Percentiles rank a stretch among this genome's conserved stretches.
Conservation (phyloP, 2,797 vertebrate species). For the Todus mexicanus region DNA sequence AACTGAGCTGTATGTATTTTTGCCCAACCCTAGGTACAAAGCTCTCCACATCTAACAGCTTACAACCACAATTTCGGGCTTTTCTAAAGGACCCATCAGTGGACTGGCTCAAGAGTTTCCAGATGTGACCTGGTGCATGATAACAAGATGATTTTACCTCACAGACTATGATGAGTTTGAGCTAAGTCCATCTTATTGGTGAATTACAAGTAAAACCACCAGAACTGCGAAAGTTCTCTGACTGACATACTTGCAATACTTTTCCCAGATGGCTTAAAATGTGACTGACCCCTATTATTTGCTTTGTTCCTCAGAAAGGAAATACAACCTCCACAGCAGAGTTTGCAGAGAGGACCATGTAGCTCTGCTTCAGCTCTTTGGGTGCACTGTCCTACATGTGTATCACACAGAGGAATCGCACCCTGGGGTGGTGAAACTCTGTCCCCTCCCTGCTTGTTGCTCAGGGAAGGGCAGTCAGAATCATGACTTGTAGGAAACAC, state of each 20-base stretch:
- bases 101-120: neutral
- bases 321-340: neutral
- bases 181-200: neutral
- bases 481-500: neutral
- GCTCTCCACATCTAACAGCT: neutral
- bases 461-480: neutral
- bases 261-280: neutral
- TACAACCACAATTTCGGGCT: neutral
- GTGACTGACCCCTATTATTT: neutral
- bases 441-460: neutral
- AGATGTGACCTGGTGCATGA: neutral
- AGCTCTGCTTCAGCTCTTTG: neutral
- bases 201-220: neutral
- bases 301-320: neutral
- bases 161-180: neutral
- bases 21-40: neutral
- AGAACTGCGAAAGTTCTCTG: neutral
- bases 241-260: neutral
- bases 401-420: neutral
- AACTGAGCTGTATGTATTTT: neutral
- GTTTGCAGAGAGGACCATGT: rapidly evolving
- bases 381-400: neutral
- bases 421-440: neutral
- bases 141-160: neutral
- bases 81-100: neutral